phyloP scores from a whole-genome alignment of 2,888 invertebrate species.

The Patella caerulea region DNA sequence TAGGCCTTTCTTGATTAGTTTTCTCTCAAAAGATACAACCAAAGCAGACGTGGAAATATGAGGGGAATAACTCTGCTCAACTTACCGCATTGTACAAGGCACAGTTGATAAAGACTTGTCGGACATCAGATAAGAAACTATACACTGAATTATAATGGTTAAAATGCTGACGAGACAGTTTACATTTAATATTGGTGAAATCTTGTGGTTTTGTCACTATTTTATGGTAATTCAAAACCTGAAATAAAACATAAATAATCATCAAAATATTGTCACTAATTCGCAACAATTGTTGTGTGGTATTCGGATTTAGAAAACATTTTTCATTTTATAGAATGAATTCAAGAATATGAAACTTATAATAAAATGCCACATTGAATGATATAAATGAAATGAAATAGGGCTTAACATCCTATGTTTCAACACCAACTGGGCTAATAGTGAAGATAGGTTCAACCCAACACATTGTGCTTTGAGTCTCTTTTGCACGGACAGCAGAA shows the following conservation, averaged over 20 bases:
- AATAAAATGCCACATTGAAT: too few species aligned
- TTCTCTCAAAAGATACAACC: not conserved
- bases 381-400: too few species aligned
- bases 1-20: too few species aligned
- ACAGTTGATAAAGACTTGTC: conserved; percentile 90
- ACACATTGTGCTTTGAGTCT: too few species aligned
- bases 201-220: conserved; percentile 87
- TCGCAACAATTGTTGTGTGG: not conserved
- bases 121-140: conserved; percentile 84
- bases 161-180: conserved; percentile 81
- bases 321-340: not conserved
- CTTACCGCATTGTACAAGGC: conserved; percentile 86
- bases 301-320: not conserved
- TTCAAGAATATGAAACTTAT: not conserved
- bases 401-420: too few species aligned
- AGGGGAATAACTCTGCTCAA: conserved; percentile 37
- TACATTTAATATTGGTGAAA: conserved; percentile 85
- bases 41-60: not conserved
- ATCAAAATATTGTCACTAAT: not conserved
- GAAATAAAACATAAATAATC: conserved; percentile 40
- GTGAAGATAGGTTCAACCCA: too few species aligned
- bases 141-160: conserved; percentile 83
- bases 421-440: too few species aligned
- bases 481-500: too few species aligned
- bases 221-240: conserved; percentile 80